These are phyloP conservation scores for Pseudorhombus dupliciocellatus DNA, from an alignment of 2,113 vertebrate genomes.

Conservation along the genomic window DNA sequence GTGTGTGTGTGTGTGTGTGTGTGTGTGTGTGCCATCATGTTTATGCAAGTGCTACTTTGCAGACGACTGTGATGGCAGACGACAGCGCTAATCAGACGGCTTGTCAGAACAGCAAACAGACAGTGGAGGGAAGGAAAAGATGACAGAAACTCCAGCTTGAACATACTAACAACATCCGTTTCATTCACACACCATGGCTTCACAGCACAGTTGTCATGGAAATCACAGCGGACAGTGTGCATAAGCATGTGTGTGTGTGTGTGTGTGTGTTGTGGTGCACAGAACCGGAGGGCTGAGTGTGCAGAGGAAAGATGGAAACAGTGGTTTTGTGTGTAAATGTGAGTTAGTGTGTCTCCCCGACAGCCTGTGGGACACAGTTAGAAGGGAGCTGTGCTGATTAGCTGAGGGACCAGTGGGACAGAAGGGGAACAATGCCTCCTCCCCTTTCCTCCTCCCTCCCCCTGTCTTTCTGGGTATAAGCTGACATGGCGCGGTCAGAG, in stretches of 20 bases:
- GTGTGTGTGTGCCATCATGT: background rate
- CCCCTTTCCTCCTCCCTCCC: conserved; percentile 7
- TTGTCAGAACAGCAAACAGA: conserved; percentile 45
- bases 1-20: background rate
- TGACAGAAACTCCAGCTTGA: conserved; percentile 37
- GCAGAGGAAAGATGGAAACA: conserved; percentile 10
- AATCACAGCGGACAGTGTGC: conserved; percentile 44
- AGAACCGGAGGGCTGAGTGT: conserved; percentile 9
- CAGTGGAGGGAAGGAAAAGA: conserved; percentile 22
- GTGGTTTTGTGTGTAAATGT: conserved; percentile 4
- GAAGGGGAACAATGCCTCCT: conserved; percentile 23
- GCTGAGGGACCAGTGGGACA: conserved; percentile 32
- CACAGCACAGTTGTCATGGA: conserved; percentile 50
- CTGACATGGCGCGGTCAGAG: conserved; percentile 45
- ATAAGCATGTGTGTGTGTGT: background rate
- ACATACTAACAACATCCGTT: conserved; percentile 34
- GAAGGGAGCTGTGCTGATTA: conserved; percentile 51
- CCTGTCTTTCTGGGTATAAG: conserved; percentile 8
- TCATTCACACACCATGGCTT: conserved; percentile 22
- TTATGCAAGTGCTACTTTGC: conserved; percentile 9
- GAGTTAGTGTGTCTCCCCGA: conserved; percentile 7
- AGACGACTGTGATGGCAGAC: conserved; percentile 43
- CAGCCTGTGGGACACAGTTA: conserved; percentile 35
- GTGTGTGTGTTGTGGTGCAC: background rate
- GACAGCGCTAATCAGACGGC: conserved; percentile 42